phyloP scores from a whole-genome alignment of 2,113 vertebrate genomes.

The Pelobates fuscus region DNA sequence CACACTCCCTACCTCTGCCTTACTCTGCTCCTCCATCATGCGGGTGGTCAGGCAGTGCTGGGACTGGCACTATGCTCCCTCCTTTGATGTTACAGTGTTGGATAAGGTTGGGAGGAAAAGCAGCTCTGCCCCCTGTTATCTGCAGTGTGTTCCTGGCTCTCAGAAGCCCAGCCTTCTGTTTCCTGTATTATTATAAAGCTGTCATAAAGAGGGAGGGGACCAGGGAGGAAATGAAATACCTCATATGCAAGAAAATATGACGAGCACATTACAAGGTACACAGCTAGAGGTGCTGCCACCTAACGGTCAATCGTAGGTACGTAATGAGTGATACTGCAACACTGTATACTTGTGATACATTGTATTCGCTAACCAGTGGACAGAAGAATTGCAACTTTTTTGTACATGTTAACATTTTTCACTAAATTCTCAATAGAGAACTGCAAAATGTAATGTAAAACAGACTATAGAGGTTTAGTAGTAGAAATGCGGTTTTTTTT shows the following conservation, averaged over 20 bases:
- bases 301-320: not conserved
- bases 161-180: not conserved
- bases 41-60: not conserved
- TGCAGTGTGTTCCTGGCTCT: not conserved
- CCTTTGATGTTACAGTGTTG: not conserved
- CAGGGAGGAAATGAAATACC: not conserved
- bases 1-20: slow-evolving; percentile 15
- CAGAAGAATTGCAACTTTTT: too few relatives aligned
- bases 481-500: too few relatives aligned
- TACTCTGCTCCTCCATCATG: slow-evolving; percentile 25
- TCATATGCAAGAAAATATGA: not conserved
- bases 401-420: too few relatives aligned
- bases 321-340: too few relatives aligned
- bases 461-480: too few relatives aligned
- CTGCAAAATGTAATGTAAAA: too few relatives aligned
- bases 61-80: not conserved
- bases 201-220: slow-evolving; percentile 14
- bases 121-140: too few relatives aligned
- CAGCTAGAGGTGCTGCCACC: not conserved
- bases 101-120: too few relatives aligned
- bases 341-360: too few relatives aligned
- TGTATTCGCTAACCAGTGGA: too few relatives aligned
- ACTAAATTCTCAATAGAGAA: too few relatives aligned
- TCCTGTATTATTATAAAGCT: slow-evolving; percentile 16
- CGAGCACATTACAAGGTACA: not conserved